Evolutionary conservation across 1,140 invertebrate genomes (phyloP), one percentile per base, ranked within the genome.

Genomic region (Ptiloglossa arizonensis): DNA sequence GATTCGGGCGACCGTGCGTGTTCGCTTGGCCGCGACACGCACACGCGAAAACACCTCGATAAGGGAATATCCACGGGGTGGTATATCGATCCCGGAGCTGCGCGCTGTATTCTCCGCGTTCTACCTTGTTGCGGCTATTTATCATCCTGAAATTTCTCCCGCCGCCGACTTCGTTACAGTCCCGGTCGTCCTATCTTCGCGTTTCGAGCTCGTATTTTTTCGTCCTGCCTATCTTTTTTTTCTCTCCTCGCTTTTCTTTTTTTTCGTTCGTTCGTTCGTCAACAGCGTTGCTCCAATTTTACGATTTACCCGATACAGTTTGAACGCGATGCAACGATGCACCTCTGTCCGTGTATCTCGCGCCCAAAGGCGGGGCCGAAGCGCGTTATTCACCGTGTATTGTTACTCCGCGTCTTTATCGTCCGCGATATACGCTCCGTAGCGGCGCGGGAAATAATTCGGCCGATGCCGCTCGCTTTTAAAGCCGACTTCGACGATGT

Each of bases 81-180:
- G 19, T 32, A 48, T 62, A 77, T 77, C 46, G 74, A 77, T 70
- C 74, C 52, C 17, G 13, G 13, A 1, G 11, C 17, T 11, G 46
- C 22, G n/a, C 56, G 19, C 24, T 19, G 24, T 29, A 4, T 48
- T 60, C 22, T 22, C 59, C 6, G 50, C 35, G 13, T 52, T 70
- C 46, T 32, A 44, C 56, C 24, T 54, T 35, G 19, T 41, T 57
- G 27, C 52, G 41, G 38, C n/a, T 59, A 67, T 68, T 75, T 75
- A 56, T 68, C 54, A 57, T 75, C 38, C 52, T 24, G 32, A 29
- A 46, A 75, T 27, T 29, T 46, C 38, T 24, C 73, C 35, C 17
- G 32, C 8, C 22, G 38, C 5, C 41, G 24, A n/a, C n/a, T 17
- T 29, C 59, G 24, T 24, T 52, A 50, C 38, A 46, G 24, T 15